Conservation (phyloP, 1,140 invertebrate species). For the Platyscapa corneri region DNA sequence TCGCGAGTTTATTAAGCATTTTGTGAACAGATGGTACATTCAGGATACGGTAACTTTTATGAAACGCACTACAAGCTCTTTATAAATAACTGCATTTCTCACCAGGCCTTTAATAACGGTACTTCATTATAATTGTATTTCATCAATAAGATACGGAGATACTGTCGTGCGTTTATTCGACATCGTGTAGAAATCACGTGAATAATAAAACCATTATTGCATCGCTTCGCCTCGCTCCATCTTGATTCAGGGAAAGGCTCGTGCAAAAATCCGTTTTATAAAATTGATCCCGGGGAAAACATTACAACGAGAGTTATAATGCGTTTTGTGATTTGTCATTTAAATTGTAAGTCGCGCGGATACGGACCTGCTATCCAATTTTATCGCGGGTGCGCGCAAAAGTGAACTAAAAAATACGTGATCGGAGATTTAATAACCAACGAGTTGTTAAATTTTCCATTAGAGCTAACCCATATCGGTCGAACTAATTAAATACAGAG, state of each 20-base stretch:
- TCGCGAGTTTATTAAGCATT: constrained; percentile 25
- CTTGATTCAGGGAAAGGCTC: not conserved
- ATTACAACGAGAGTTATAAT: no score
- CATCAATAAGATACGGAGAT: not conserved
- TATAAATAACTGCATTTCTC: constrained; percentile 30
- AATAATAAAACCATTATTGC: constrained; percentile 1
- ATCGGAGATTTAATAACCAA: no score
- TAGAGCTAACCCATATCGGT: no score
- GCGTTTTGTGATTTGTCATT: no score
- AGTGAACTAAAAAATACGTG: no score
- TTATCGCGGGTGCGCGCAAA: not conserved
- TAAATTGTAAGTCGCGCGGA: no score
- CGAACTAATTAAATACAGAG: no score
- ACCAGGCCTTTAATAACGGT: not conserved
- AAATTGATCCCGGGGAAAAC: no score
- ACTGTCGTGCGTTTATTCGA: not conserved
- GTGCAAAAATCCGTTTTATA: not conserved
- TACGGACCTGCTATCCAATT: not conserved
- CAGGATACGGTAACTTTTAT: constrained; percentile 5
- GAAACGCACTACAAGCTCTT: constrained; percentile 2
- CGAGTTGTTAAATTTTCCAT: no score
- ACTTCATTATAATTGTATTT: constrained; percentile 22
- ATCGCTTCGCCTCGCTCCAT: not conserved
- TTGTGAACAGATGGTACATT: constrained; percentile 20
- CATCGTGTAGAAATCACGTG: not conserved